These are phyloP conservation scores for Plutomurus gul DNA, from an alignment of 1,140 invertebrate species.

Conservation along the genomic window DNA sequence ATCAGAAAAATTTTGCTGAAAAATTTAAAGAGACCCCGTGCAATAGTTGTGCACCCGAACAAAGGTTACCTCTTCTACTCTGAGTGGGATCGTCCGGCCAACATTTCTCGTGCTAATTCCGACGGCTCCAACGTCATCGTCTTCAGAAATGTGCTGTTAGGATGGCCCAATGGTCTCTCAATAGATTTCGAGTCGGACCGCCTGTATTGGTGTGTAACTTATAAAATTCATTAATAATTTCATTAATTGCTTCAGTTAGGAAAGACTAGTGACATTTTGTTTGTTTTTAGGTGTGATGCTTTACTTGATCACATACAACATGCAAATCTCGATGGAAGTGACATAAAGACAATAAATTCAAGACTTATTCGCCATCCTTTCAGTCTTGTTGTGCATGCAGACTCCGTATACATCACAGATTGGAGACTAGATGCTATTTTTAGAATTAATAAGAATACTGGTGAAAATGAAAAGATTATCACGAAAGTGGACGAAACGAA, in stretches of 20 bases:
- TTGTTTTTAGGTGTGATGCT: too few relatives aligned
- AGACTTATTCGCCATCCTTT: conserved; percentile 91
- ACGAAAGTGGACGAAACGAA: conserved; percentile 82
- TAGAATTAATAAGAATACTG: conserved; percentile 83
- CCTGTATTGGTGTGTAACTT: conserved; percentile 40
- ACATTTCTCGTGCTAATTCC: conserved; percentile 86
- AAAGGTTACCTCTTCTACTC: conserved; percentile 79
- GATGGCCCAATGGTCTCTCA: conserved; percentile 93
- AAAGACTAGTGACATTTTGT: conserved; percentile 85
- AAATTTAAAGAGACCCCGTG: conserved; percentile 87
- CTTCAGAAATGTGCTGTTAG: conserved; percentile 89
- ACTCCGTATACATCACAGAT: conserved; percentile 97
- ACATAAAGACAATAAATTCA: conserved; percentile 88
- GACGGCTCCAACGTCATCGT: conserved; percentile 85
- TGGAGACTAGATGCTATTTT: conserved; percentile 96
- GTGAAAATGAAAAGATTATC: conserved; percentile 81
- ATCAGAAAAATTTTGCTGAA: conserved; percentile 82
- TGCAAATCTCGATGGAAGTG: conserved; percentile 88
- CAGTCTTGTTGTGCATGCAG: conserved; percentile 86
- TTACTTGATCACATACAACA: conserved; percentile 94
- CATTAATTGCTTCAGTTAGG: background rate
- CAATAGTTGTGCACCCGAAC: conserved; percentile 95
- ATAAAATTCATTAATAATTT: too few relatives aligned
- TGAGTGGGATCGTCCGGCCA: conserved; percentile 94
- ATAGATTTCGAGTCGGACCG: conserved; percentile 86